These are phyloP conservation scores for Amphiduros pacificus DNA, from an alignment of 2,888 invertebrate genomes.

Conservation along the genomic window DNA sequence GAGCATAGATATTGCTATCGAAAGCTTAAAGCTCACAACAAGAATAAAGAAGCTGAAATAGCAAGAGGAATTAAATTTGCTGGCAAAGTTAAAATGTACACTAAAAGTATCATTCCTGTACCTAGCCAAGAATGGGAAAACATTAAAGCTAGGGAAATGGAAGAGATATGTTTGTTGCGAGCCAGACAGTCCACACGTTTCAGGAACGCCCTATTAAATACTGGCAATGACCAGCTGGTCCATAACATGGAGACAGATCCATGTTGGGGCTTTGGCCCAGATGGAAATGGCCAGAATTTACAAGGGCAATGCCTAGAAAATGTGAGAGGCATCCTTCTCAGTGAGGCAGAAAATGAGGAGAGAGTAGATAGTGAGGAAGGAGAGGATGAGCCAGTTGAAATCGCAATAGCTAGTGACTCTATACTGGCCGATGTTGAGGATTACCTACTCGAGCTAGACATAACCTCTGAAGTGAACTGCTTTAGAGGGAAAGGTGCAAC, in stretches of 20 bases:
- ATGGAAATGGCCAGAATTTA: background rate
- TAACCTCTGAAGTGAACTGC: too few relatives aligned
- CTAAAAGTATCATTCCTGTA: background rate
- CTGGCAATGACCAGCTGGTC: background rate
- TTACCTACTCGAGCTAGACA: too few relatives aligned
- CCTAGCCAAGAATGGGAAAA: background rate
- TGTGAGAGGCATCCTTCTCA: too few relatives aligned
- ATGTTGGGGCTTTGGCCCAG: background rate
- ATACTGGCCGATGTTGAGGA: too few relatives aligned
- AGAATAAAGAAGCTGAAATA: background rate
- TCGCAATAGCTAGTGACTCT: too few relatives aligned
- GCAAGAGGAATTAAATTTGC: background rate
- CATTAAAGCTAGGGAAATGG: background rate
- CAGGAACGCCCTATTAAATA: background rate
- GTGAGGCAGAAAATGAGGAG: too few relatives aligned
- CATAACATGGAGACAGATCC: constrained; percentile 1
- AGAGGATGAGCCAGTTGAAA: too few relatives aligned
- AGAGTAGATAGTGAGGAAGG: too few relatives aligned
- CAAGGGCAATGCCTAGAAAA: background rate
- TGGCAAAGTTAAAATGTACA: background rate
- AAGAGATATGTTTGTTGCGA: background rate
- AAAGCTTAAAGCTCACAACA: background rate
- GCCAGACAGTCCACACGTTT: background rate
- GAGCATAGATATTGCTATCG: background rate
- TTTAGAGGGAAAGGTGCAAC: too few relatives aligned